Base-by-base conservation (phyloP, 2,113 vertebrate genomes). In the Seriola quinqueradiata region DNA sequence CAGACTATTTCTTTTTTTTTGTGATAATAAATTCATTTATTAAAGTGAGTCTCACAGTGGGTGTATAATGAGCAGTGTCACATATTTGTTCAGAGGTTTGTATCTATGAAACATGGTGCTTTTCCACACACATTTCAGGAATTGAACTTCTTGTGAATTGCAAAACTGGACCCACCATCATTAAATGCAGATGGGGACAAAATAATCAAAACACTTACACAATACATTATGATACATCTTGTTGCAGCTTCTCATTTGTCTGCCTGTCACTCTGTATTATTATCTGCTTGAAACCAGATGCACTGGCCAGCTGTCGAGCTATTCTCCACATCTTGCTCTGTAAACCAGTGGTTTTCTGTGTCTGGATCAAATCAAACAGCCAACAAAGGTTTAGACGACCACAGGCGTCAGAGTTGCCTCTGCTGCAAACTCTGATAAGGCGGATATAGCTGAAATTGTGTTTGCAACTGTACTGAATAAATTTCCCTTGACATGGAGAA, bases 351-450 rank as follows among this genome's bases (percentile, higher is more conserved):
- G 0, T 70, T 68, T 58, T 70, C 32, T 40, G 21, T 25, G 25
- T 64, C 40, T 28, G 8, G 65, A 46, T 77, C 42, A 74, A 84
- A 77, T 59, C 58, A 82, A 79, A 85, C 71, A 4, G 28, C 10
- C 68, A 23, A 72, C 63, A 87, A 71, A 70, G 36, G 21, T 48
- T 74, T 21, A 65, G 13, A 40, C 3, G 9, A 64, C 54, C 50
- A 13, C 34, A 50, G 12, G 38, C 21, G 3, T 19, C 48, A 42
- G 19, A 69, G 42, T 40, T 0, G 5, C 9, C 54, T 44, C 52
- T 50, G 36, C 81, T 85, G 80, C 55, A 1, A 16, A 21, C 5
- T 8, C 69, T 72, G 81, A 86, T 85, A 85, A 84, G 36, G 14
- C 21, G 5, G 13, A 59, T 60, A 8, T 8, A 34, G 23, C 48